Evolutionary conservation across 2,113 vertebrate genomes (phyloP).

Genomic region (Melanerpes formicivorus): DNA sequence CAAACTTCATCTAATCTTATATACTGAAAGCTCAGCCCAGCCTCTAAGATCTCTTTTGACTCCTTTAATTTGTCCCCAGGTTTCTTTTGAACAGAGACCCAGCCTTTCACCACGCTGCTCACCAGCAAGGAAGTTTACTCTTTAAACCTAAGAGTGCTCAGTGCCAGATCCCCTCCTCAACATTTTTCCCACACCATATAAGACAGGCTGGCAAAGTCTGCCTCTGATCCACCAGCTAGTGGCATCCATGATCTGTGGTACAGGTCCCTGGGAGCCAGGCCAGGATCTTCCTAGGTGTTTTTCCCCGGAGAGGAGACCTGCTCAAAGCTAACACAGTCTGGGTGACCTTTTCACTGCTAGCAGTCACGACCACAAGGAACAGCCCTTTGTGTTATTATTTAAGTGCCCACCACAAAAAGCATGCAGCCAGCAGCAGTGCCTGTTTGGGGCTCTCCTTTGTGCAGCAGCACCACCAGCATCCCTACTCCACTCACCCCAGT

Average conservation of each 20-base stretch:
- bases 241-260: fast-evolving
- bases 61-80: not conserved
- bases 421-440: fast-evolving
- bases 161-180: not conserved
- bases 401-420: not conserved
- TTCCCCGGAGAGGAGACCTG: not conserved
- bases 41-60: not conserved
- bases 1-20: not conserved
- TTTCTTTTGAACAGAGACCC: not conserved
- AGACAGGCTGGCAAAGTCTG: not conserved
- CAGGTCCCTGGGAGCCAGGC: not conserved
- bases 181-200: not conserved
- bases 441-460: not conserved
- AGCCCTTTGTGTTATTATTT: not conserved
- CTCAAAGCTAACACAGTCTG: not conserved
- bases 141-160: not conserved
- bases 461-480: not conserved
- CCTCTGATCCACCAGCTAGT: not conserved
- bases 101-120: not conserved
- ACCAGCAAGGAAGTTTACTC: not conserved
- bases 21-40: not conserved
- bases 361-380: not conserved
- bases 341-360: conserved; percentile 3
- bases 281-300: not conserved
- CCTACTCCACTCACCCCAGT: not conserved